Percentiles rank a stretch among this genome's conserved stretches.
phyloP scores from a whole-genome alignment of 2,113 vertebrate species.

The Dipodomys spectabilis region DNA sequence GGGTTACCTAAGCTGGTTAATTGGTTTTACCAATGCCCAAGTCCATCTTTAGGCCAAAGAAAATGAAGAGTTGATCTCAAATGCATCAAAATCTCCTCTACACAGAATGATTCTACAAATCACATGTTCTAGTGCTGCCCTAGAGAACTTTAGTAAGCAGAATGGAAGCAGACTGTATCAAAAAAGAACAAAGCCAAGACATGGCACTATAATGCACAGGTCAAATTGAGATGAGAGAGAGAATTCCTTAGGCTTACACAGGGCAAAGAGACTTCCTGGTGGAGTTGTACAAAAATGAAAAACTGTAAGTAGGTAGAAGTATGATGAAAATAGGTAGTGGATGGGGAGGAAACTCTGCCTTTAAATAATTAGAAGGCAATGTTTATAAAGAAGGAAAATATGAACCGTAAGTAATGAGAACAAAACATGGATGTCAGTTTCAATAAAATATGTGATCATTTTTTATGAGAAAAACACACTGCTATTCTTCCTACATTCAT shows the following conservation, averaged over 20 bases:
- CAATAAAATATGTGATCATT: not conserved
- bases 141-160: not conserved
- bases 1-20: not conserved
- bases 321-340: not conserved
- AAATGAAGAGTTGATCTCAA: not conserved
- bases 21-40: not conserved
- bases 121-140: not conserved
- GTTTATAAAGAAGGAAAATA: not conserved
- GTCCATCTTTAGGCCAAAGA: not conserved
- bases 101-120: not conserved
- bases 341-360: not conserved
- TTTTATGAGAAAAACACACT: not conserved
- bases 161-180: not conserved
- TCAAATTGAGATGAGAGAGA: not conserved
- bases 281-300: not conserved
- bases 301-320: not conserved
- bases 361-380: not conserved
- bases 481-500: not conserved
- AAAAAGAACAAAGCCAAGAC: not conserved
- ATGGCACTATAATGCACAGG: not conserved
- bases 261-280: not conserved
- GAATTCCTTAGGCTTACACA: not conserved
- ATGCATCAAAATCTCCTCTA: not conserved
- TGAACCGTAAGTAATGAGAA: not conserved
- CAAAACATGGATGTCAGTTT: slow-evolving; percentile 16